A percentile compares a stretch with the other conserved stretches of the same genome.
Evolutionary conservation across 2,797 vertebrate genomes (phyloP).

Genomic region (Benthosema pterotum): DNA sequence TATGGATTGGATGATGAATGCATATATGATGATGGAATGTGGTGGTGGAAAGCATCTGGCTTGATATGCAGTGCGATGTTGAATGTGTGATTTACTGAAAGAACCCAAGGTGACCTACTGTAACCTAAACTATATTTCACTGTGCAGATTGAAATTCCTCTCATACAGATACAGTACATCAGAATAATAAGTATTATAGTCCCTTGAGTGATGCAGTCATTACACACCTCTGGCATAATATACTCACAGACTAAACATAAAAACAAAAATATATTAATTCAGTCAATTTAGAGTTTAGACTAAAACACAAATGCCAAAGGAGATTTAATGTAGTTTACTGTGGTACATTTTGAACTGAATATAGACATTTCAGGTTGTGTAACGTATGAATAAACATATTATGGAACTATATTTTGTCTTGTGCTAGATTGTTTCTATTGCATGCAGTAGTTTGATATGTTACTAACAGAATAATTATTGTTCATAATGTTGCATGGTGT

Average conservation of each 20-base stretch:
- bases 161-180: constrained; percentile 18
- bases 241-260: too few species aligned
- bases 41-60: not conserved
- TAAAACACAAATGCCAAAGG: too few species aligned
- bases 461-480: constrained; percentile 21
- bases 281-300: too few species aligned
- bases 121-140: constrained; percentile 37
- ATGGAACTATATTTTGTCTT: constrained; percentile 45
- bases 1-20: constrained; percentile 39
- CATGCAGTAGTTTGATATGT: constrained; percentile 40
- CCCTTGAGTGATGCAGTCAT: too few species aligned
- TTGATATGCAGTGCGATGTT: constrained; percentile 33
- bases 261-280: too few species aligned
- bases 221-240: too few species aligned
- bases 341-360: constrained; percentile 23
- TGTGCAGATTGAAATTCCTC: constrained; percentile 34
- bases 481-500: constrained; percentile 62
- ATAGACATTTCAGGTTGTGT: constrained; percentile 59
- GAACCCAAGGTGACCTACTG: constrained; percentile 12
- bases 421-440: constrained; percentile 42
- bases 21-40: constrained; percentile 10
- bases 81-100: constrained; percentile 58
- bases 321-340: too few species aligned
- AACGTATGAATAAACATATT: constrained; percentile 50
- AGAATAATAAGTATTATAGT: constrained; percentile 14